Percentiles rank a stretch among this genome's conserved stretches.
phyloP scores from a whole-genome alignment of 1,140 invertebrate genomes.

The Heliconius eleuchia region DNA sequence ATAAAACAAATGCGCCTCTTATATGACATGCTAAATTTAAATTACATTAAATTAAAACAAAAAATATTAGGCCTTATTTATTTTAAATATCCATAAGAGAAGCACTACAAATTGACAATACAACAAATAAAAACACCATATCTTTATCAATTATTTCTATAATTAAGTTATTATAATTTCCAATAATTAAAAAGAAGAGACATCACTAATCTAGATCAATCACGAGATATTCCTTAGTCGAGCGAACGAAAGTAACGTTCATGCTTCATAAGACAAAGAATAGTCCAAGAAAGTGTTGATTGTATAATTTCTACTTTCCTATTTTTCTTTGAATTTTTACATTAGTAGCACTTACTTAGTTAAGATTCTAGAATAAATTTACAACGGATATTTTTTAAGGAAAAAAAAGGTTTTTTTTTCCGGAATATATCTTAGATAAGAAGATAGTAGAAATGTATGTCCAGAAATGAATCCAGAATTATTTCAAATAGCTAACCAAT shows the following conservation, averaged over 20 bases:
- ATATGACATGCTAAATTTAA: background rate
- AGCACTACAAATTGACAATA: background rate
- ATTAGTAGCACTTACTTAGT: background rate
- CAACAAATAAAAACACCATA: background rate
- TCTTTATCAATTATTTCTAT: background rate
- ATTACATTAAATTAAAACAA: too few relatives aligned
- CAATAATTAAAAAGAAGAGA: background rate
- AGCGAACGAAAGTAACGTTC: constrained; percentile 10
- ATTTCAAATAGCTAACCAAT: too few relatives aligned
- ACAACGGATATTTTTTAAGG: too few relatives aligned
- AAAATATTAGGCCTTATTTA: background rate
- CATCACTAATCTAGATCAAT: constrained; percentile 1
- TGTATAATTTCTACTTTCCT: constrained; percentile 8
- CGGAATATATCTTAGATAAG: too few relatives aligned
- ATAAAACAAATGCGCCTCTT: background rate
- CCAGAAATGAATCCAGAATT: too few relatives aligned
- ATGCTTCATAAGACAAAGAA: constrained; percentile 11
- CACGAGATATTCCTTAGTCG: constrained; percentile 8
- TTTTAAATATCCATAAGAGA: too few relatives aligned
- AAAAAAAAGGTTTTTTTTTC: too few relatives aligned
- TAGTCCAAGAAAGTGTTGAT: constrained; percentile 2
- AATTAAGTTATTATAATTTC: background rate
- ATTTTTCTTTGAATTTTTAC: background rate
- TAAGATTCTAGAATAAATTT: background rate
- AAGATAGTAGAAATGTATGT: too few relatives aligned